Conservation (phyloP, 2,888 invertebrate genomes). For the Drosophila hamatofila region DNA sequence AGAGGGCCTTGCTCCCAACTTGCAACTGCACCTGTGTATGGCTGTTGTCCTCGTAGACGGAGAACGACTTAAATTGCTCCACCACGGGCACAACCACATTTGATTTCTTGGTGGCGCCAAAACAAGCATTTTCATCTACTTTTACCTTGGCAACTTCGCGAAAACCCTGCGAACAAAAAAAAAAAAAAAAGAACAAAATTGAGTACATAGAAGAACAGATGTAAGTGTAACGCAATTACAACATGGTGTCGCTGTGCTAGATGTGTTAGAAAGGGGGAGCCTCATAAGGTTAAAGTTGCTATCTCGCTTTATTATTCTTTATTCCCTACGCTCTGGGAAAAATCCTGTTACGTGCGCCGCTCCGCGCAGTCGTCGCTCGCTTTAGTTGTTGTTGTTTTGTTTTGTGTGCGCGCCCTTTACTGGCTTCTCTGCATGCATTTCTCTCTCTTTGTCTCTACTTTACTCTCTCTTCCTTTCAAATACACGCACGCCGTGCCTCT, state of each 20-base stretch:
- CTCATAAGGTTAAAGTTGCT: slow-evolving; percentile 29
- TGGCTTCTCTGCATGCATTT: slow-evolving; percentile 51
- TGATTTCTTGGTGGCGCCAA: slow-evolving; percentile 78
- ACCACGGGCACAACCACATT: slow-evolving; percentile 86
- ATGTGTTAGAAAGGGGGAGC: slow-evolving; percentile 23
- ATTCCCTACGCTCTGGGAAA: slow-evolving; percentile 24
- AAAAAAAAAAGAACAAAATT: slow-evolving; percentile 4
- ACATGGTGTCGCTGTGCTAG: slow-evolving; percentile 14
- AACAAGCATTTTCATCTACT: slow-evolving; percentile 50
- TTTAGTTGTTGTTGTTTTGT: slow-evolving; percentile 26
- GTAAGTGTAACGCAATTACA: slow-evolving; percentile 16
- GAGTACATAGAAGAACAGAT: slow-evolving; percentile 12
- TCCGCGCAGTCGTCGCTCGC: slow-evolving; percentile 24
- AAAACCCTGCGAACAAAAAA: slow-evolving; percentile 66
- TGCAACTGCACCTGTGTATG: slow-evolving; percentile 61
- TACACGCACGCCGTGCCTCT: background rate
- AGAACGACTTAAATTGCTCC: slow-evolving; percentile 91
- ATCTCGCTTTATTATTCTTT: slow-evolving; percentile 24
- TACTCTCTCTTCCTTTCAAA: slow-evolving; percentile 21
- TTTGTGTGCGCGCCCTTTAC: slow-evolving; percentile 62
- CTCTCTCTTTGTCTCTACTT: slow-evolving; percentile 20
- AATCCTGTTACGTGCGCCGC: slow-evolving; percentile 58
- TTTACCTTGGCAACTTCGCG: slow-evolving; percentile 74
- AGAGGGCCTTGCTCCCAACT: slow-evolving; percentile 39
- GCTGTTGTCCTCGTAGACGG: slow-evolving; percentile 89